Evolutionary conservation across 2,888 invertebrate species (phyloP), one percentile per base, ranked within the genome.

Genomic region (Ethmia dodecea): DNA sequence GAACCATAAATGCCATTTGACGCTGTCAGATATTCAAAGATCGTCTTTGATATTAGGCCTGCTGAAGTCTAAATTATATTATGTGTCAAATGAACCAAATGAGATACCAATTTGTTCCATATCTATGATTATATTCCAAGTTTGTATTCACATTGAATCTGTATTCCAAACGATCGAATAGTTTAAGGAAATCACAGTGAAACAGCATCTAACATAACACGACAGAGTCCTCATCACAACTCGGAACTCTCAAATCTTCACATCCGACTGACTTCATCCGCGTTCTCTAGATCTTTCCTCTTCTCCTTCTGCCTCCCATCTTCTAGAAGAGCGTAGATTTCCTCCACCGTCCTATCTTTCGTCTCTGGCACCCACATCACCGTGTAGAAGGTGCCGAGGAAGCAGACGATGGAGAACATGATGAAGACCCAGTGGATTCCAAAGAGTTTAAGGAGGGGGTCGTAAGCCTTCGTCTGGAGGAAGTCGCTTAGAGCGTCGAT

Each of bases 361-460:
- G 86, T 86, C 45, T 86, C 86, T 16, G 86, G 86, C 0, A 86
- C 86, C 62, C 76, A 86, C 35, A 84, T 61, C 5, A 81, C 56
- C 0, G 86, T 83, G 53, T 86, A 86, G 9, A 74, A 43, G 0
- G 81, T 78, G 0, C 83, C 83, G 0, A 77, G 43, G 68, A 86
- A 84, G 52, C 84, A 84, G 3, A 86, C 72, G 1, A 65, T 16
- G 0, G 84, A 81, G 56, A 84, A 86, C 49, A 83, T 61, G 13
- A 83, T 78, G 63, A 86, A 84, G 6, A 84, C 84, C 84, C 84
- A 86, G 39, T 84, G 84, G 40, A 84, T 84, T 2, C 86, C 86
- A 0, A 86, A 56, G 1, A 81, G 61, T 46, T 84, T 84, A 2
- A 79, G 64, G 0, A 86, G 61, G 0, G 84, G 84, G 42, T 84